These are phyloP conservation scores for Sepiola atlantica DNA, from an alignment of 2,888 invertebrate genomes.

Conservation along the genomic window DNA sequence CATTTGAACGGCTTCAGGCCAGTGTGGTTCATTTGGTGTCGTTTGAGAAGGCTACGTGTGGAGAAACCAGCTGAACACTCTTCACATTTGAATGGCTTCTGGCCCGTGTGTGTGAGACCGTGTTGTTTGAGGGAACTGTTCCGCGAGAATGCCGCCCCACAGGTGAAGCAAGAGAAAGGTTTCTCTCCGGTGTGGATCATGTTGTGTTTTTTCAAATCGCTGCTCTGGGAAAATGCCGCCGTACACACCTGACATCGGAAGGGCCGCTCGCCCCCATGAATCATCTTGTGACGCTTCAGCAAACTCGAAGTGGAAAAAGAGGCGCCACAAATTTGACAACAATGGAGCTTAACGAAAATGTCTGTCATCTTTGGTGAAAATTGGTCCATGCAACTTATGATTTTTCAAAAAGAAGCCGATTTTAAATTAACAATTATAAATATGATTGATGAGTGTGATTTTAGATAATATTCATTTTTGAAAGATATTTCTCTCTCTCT, in stretches of 20 bases:
- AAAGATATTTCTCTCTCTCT: no score
- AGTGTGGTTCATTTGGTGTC: constrained; percentile 35
- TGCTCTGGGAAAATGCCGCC: not conserved
- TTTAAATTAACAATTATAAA: not conserved
- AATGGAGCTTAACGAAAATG: not conserved
- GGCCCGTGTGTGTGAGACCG: constrained; percentile 34
- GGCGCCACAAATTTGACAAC: not conserved
- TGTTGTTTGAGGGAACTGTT: constrained; percentile 42
- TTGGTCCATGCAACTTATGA: not conserved
- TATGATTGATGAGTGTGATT: not conserved
- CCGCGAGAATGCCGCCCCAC: constrained; percentile 4
- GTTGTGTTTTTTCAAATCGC: constrained; percentile 38
- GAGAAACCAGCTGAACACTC: not conserved
- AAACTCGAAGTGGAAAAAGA: constrained; percentile 40
- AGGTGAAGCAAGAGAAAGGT: constrained; percentile 24
- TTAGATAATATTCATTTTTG: not conserved
- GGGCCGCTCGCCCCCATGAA: constrained; percentile 20
- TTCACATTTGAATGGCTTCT: constrained; percentile 41
- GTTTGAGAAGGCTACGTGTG: constrained; percentile 13
- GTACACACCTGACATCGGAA: not conserved
- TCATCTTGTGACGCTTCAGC: constrained; percentile 32
- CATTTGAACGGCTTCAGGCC: constrained; percentile 44
- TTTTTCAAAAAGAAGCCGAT: not conserved
- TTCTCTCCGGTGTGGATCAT: constrained; percentile 45
- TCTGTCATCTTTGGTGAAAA: not conserved